Conservation (phyloP, 2,113 vertebrate genomes). For the Neogale vison region DNA sequence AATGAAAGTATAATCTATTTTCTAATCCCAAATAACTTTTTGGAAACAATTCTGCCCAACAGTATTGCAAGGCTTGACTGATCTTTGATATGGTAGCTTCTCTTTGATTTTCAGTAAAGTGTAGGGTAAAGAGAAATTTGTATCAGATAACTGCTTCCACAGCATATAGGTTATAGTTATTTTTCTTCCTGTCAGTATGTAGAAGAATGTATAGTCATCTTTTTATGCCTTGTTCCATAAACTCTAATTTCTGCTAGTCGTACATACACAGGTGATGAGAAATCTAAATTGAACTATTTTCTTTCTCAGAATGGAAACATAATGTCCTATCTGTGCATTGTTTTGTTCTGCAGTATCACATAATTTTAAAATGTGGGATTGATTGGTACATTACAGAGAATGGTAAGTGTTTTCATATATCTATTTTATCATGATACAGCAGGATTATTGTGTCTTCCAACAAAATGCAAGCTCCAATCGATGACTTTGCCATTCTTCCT, state of each 20-base stretch:
- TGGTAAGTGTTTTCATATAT: not conserved
- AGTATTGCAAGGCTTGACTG: not conserved
- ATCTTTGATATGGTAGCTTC: not conserved
- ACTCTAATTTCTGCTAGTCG: not conserved
- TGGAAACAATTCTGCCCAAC: not conserved
- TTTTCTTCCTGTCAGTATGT: not conserved
- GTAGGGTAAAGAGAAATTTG: not conserved
- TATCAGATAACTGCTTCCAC: not conserved
- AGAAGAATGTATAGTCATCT: not conserved
- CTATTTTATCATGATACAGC: not conserved
- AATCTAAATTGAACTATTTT: not conserved
- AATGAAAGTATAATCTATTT: constrained; percentile 61
- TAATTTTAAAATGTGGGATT: not conserved
- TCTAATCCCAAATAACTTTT: constrained; percentile 31
- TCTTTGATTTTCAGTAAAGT: not conserved
- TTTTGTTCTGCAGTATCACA: not conserved
- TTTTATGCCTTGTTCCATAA: not conserved
- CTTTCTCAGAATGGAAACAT: not conserved
- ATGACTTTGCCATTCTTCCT: not conserved
- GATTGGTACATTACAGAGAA: not conserved
- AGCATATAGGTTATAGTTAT: not conserved
- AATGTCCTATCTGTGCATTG: not conserved
- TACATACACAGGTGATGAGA: not conserved
- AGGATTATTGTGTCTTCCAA: not conserved
- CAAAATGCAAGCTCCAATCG: not conserved